Percentiles rank a stretch among this genome's conserved stretches.
Conservation (phyloP, 2,113 vertebrate genomes). For the Melanerpes aurifrons region DNA sequence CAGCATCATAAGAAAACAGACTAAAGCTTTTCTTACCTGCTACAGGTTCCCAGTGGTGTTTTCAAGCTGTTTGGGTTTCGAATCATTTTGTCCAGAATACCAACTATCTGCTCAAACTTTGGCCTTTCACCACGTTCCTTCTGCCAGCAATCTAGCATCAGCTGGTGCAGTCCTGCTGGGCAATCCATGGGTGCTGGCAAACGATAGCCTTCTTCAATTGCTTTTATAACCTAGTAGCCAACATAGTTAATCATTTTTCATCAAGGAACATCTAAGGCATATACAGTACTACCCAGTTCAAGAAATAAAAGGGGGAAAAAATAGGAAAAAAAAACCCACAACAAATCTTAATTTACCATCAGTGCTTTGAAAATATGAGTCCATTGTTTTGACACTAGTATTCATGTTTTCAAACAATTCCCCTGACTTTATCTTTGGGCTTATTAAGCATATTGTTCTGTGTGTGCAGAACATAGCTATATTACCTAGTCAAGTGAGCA, state of each 20-base stretch:
- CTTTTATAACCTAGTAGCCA: constrained; percentile 93
- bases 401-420: constrained; percentile 33
- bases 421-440: background rate
- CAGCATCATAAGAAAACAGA: background rate
- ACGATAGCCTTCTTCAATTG: constrained; percentile 98
- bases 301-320: background rate
- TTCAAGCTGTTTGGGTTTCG: constrained; percentile 97
- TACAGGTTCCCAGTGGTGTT: constrained; percentile 94
- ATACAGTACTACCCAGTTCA: background rate
- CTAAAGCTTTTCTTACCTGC: constrained; percentile 82
- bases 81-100: constrained; percentile 99
- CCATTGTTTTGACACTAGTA: constrained; percentile 11
- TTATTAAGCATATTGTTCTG: constrained; percentile 60
- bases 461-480: constrained; percentile 28
- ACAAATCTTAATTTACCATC: background rate
- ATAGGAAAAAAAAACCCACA: background rate
- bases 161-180: constrained; percentile 94
- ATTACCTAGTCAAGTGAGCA: constrained; percentile 67
- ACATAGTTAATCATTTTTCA: constrained; percentile 52
- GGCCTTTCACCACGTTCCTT: constrained; percentile 95
- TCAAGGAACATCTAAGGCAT: background rate
- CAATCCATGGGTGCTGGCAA: constrained; percentile 99
- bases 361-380: background rate
- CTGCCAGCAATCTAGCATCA: constrained; percentile 99
- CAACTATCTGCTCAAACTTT: constrained; percentile 99